phyloP scores from a whole-genome alignment of 2,888 invertebrate species.

The Caenorhabditis wallacei region DNA sequence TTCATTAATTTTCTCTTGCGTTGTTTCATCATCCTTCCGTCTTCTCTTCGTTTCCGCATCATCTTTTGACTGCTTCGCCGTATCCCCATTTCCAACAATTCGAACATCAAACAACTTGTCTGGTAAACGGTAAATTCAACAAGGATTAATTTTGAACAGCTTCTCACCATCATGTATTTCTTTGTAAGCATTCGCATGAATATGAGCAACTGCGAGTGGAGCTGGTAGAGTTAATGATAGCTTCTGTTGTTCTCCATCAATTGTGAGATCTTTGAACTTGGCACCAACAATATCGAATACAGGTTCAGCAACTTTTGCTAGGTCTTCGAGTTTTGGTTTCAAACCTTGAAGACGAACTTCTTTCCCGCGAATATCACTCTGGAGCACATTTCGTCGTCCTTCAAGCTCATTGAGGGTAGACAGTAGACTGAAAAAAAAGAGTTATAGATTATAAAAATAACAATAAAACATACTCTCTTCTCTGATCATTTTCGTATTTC shows the following conservation, averaged over 20 bases:
- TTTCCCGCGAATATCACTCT: conserved; percentile 77
- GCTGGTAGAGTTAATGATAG: conserved; percentile 64
- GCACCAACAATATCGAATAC: conserved; percentile 70
- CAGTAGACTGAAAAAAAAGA: conserved; percentile 65
- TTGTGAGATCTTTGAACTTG: conserved; percentile 47
- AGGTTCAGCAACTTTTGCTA: conserved; percentile 62
- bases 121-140: conserved; percentile 11
- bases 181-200: conserved; percentile 70
- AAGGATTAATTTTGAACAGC: neutral
- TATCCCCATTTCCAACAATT: conserved; percentile 34
- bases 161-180: conserved; percentile 66
- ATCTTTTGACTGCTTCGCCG: conserved; percentile 15
- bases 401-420: conserved; percentile 74
- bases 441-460: neutral
- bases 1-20: conserved; percentile 41
- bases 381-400: conserved; percentile 73
- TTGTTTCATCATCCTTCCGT: conserved; percentile 48
- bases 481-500: conserved; percentile 73
- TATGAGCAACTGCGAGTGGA: conserved; percentile 63
- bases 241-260: conserved; percentile 40
- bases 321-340: conserved; percentile 65
- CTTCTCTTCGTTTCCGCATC: conserved; percentile 48
- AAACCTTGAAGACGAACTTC: conserved; percentile 71
- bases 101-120: conserved; percentile 52
- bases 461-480: conserved; percentile 63